Evolutionary conservation across 2,888 invertebrate genomes (phyloP), one percentile per base, ranked within the genome.

Genomic region (Plagodis pulveraria): DNA sequence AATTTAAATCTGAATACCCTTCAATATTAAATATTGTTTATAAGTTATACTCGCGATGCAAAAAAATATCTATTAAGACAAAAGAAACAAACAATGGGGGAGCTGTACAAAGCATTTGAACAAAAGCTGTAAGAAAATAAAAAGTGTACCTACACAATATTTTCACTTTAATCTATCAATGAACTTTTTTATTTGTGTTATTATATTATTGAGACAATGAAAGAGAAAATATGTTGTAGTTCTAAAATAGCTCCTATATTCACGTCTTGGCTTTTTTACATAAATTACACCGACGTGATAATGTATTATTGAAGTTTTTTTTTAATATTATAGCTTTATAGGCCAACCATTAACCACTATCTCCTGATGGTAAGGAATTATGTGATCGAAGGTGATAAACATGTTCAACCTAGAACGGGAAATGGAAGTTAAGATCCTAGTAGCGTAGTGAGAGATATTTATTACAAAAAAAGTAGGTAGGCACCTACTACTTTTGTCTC

Each of bases 11-110:
- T 33, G 33, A 47, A 41, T 47, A 35, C 5, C n/a, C n/a, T 22
- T 22, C n/a, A n/a, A 22, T 22, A 51, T 33, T 8, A 48, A 50
- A 49, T 36, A 12, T 54, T 53, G 55, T 72, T 68, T 64, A 64
- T 69, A 70, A 67, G 65, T 61, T 72, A 72, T 73, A 76, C 79
- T 77, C 71, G 67, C 65, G 70, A 72, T 64, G 62, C 62, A 65
- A 72, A 72, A n/a, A 69, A 72, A 77, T 76, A 75, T 72, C 69
- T 73, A 70, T 69, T 71, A 66, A 66, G 70, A 74, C 73, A 74
- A 80, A 81, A 79, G 74, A 74, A 78, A 64, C 59, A 73, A 73
- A 82, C 81, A 84, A 83, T 77, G 76, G 72, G 48, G 64, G 54
- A 50, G 52, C 66, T 62, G 65, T 69, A 81, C 77, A 80, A 81